Evolutionary conservation across 2,888 invertebrate genomes (phyloP).

Genomic region (Noctua fimbriata): DNA sequence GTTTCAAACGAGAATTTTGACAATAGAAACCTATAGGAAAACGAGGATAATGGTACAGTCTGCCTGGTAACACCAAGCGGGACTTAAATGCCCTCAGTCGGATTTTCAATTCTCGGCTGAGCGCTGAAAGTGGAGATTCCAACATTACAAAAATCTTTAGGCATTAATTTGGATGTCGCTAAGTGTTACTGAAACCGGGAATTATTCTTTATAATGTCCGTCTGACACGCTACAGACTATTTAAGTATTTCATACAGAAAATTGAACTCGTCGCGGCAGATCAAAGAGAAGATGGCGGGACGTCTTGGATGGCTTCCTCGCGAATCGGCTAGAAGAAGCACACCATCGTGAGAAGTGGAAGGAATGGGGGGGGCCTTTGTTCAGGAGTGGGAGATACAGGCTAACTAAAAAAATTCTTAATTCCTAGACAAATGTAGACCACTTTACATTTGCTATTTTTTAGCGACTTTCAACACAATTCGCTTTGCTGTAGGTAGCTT

Average conservation of each 20-base stretch:
- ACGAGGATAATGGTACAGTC: not conserved
- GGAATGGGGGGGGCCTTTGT: too few relatives aligned
- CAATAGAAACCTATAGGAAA: not conserved
- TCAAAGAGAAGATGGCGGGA: too few relatives aligned
- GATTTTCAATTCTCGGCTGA: not conserved
- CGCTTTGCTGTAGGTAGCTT: too few relatives aligned
- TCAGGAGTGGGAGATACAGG: too few relatives aligned
- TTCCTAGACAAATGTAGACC: too few relatives aligned
- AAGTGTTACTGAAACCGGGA: not conserved
- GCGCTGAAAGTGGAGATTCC: not conserved
- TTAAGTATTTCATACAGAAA: not conserved
- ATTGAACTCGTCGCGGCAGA: too few relatives aligned
- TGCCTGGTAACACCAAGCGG: not conserved
- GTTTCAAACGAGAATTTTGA: constrained; percentile 2
- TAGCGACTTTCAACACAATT: too few relatives aligned
- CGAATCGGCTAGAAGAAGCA: too few relatives aligned
- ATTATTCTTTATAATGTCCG: not conserved
- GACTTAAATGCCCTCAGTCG: accelerated
- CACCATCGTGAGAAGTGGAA: too few relatives aligned
- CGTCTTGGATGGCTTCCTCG: too few relatives aligned
- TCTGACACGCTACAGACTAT: constrained; percentile 15
- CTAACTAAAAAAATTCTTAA: too few relatives aligned
- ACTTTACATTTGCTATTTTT: too few relatives aligned
- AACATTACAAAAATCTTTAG: not conserved
- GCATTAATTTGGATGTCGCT: not conserved